Percentiles rank a stretch among this genome's conserved stretches.
Conservation (phyloP, 2,113 vertebrate species). For the Albula goreensis region DNA sequence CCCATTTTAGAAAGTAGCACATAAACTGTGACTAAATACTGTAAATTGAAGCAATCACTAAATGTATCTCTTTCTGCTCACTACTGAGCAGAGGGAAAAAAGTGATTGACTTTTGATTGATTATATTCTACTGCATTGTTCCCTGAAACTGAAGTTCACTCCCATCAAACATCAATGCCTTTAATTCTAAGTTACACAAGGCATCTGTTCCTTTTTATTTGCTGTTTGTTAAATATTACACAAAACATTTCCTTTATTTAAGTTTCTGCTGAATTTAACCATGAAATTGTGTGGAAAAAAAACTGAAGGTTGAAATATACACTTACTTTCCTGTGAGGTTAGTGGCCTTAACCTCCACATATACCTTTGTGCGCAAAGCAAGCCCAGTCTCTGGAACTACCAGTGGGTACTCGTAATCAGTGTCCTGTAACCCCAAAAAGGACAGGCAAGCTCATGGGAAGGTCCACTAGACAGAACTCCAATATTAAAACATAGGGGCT, state of each 20-base stretch:
- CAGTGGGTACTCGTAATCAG: slow-evolving; percentile 46
- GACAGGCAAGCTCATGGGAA: not conserved
- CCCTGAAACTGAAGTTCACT: not conserved
- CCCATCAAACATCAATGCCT: too few species aligned
- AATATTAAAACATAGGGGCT: not conserved
- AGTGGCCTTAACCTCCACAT: slow-evolving; percentile 66
- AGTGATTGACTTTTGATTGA: not conserved
- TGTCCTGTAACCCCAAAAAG: slow-evolving; percentile 51
- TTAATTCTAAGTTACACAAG: not conserved
- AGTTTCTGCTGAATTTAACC: not conserved
- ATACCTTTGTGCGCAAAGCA: slow-evolving; percentile 58
- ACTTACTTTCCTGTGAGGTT: slow-evolving; percentile 76
- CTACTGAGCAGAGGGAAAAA: not conserved
- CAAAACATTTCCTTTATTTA: not conserved
- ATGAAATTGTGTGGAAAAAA: not conserved
- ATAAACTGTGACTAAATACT: not conserved
- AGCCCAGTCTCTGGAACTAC: slow-evolving; percentile 61
- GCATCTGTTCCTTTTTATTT: not conserved
- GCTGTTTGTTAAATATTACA: not conserved
- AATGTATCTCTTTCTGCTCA: too few species aligned
- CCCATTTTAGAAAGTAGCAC: not conserved
- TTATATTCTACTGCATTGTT: not conserved
- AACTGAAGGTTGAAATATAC: not conserved
- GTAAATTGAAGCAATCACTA: too few species aligned
- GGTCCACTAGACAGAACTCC: not conserved